Conservation (phyloP, 2,888 invertebrate genomes). For the Altica lythri region DNA sequence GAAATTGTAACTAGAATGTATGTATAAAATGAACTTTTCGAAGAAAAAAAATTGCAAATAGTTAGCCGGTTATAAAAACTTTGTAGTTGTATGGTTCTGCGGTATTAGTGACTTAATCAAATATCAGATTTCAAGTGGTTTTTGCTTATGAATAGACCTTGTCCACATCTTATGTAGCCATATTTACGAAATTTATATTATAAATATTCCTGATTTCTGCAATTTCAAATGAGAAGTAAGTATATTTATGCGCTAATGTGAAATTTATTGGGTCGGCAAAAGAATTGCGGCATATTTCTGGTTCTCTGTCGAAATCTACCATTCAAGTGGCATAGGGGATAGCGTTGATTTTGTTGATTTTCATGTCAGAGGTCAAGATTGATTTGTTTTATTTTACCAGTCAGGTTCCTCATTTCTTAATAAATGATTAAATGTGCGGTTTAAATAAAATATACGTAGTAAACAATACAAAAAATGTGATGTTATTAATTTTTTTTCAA, state of each 20-base stretch:
- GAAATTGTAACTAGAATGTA: slow-evolving; percentile 47
- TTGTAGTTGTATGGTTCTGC: slow-evolving; percentile 25
- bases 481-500: slow-evolving; percentile 20
- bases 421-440: background rate
- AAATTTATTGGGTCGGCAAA: background rate
- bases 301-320: slow-evolving; percentile 23
- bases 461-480: slow-evolving; percentile 7
- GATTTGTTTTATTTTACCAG: slow-evolving; percentile 38
- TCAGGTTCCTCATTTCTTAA: slow-evolving; percentile 26
- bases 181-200: slow-evolving; percentile 62
- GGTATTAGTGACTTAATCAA: slow-evolving; percentile 31
- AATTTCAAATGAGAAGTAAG: slow-evolving; percentile 53
- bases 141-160: slow-evolving; percentile 42
- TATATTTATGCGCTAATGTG: slow-evolving; percentile 24
- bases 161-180: slow-evolving; percentile 60
- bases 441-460: background rate
- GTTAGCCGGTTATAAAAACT: slow-evolving; percentile 25
- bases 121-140: slow-evolving; percentile 36
- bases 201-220: slow-evolving; percentile 46
- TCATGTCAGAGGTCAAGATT: slow-evolving; percentile 48
- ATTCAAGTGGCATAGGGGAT: slow-evolving; percentile 37
- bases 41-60: slow-evolving; percentile 31
- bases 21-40: slow-evolving; percentile 36
- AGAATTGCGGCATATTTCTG: background rate
- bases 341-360: slow-evolving; percentile 41